phyloP scores from a whole-genome alignment of 2,888 invertebrate species.

The Andrena bucephala region DNA sequence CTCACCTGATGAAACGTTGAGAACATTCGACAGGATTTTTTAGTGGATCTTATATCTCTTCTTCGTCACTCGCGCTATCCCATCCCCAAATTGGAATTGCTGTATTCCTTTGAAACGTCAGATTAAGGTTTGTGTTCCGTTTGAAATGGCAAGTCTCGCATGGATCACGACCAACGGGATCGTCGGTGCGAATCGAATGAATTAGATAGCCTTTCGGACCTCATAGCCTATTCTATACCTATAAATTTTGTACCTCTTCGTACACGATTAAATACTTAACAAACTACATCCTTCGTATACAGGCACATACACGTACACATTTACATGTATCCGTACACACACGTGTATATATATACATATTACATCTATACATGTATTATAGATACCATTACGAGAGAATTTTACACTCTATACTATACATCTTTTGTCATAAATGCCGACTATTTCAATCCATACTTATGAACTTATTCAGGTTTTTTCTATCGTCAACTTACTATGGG shows the following conservation, averaged over 20 bases:
- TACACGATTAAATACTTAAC: slow-evolving; percentile 68
- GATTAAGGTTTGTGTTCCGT: neutral
- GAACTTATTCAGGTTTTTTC: slow-evolving; percentile 77
- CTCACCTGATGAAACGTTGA: neutral
- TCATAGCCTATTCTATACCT: slow-evolving; percentile 78
- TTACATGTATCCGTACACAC: neutral
- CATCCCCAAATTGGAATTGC: neutral
- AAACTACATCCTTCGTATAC: slow-evolving; percentile 63
- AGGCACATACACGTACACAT: slow-evolving; percentile 17
- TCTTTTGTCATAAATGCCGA: slow-evolving; percentile 72
- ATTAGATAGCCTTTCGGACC: slow-evolving; percentile 76
- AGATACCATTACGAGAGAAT: slow-evolving; percentile 69
- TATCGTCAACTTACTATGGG: slow-evolving; percentile 80
- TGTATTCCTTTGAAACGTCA: neutral
- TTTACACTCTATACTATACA: slow-evolving; percentile 76
- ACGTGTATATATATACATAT: slow-evolving; percentile 52
- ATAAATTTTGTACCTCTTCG: slow-evolving; percentile 83
- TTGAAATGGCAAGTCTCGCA: slow-evolving; percentile 12
- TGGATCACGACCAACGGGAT: slow-evolving; percentile 43
- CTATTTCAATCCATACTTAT: slow-evolving; percentile 69
- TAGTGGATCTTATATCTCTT: neutral
- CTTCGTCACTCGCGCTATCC: neutral
- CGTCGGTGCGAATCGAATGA: slow-evolving; percentile 55
- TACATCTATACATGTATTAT: slow-evolving; percentile 61
- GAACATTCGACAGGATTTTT: neutral